phyloP scores from a whole-genome alignment of 2,888 invertebrate genomes.

The Corythucha ciliata region DNA sequence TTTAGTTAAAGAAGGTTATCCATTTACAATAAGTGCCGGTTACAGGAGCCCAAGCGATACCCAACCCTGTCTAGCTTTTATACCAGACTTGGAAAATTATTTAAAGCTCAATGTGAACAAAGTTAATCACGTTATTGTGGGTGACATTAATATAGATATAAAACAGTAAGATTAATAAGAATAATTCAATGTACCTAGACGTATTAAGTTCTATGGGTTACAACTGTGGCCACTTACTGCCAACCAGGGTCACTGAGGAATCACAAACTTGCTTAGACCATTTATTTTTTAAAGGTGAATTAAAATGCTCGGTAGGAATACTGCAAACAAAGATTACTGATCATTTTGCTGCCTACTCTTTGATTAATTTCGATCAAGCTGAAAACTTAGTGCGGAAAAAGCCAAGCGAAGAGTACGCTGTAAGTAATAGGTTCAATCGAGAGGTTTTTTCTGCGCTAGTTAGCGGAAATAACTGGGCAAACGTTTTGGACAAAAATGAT shows the following conservation, averaged over 20 bases:
- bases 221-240: not conserved
- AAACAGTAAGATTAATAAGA: too few relatives aligned
- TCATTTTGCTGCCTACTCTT: too few relatives aligned
- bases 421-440: not conserved
- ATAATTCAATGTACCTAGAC: too few relatives aligned
- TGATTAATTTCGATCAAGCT: too few relatives aligned
- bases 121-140: not conserved
- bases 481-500: not conserved
- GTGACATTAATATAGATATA: conserved; percentile 3
- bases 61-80: not conserved
- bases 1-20: not conserved
- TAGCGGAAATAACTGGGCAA: not conserved
- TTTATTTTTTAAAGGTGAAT: conserved; percentile 1
- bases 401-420: too few relatives aligned
- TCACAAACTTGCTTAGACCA: conserved; percentile 1
- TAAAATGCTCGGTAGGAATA: not conserved
- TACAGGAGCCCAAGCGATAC: conserved; percentile 1
- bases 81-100: not conserved
- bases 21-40: not conserved
- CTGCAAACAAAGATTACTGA: conserved; percentile 1
- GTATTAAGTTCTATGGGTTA: conserved; percentile 1
- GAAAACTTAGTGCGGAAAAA: too few relatives aligned
- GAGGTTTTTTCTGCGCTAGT: not conserved
- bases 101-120: not conserved
- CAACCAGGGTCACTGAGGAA: not conserved